These are phyloP conservation scores for Xylocampa areola DNA, from an alignment of 2,888 invertebrate genomes.

Conservation along the genomic window DNA sequence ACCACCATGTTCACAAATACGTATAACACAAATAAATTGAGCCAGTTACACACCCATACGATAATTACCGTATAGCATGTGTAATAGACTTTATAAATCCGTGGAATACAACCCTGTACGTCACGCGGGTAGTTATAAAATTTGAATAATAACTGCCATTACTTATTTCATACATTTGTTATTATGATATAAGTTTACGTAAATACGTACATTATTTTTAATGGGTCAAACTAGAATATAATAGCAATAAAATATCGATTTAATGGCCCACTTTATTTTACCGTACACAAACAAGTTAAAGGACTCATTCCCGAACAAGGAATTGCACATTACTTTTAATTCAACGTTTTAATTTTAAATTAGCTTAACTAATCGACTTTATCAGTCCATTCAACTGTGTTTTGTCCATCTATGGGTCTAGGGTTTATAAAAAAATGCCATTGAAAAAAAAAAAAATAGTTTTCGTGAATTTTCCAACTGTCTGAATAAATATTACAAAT, in stretches of 20 bases:
- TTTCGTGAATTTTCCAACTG: too few species aligned
- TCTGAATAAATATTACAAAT: too few species aligned
- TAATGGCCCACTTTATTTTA: not conserved
- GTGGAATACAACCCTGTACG: constrained; percentile 6
- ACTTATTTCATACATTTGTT: constrained; percentile 17
- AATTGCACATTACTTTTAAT: too few species aligned
- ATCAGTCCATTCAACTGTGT: too few species aligned
- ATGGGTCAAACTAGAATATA: not conserved
- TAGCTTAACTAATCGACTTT: too few species aligned
- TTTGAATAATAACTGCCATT: constrained; percentile 47
- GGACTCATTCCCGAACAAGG: too few species aligned
- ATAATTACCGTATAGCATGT: constrained; percentile 37
- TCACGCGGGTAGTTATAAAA: constrained; percentile 35
- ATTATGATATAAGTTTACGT: constrained; percentile 25
- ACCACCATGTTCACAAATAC: constrained; percentile 1
- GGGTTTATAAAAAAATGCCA: too few species aligned
- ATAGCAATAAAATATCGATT: constrained; percentile 1
- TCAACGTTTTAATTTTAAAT: too few species aligned
- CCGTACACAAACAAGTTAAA: too few species aligned
- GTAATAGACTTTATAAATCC: constrained; percentile 16
- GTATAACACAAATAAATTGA: not conserved
- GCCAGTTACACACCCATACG: constrained; percentile 6
- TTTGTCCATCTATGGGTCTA: too few species aligned
- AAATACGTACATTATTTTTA: constrained; percentile 17
- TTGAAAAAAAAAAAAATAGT: too few species aligned